These are phyloP conservation scores for Drosophila persimilis DNA, from an alignment of 1,140 invertebrate genomes.

Conservation along the genomic window DNA sequence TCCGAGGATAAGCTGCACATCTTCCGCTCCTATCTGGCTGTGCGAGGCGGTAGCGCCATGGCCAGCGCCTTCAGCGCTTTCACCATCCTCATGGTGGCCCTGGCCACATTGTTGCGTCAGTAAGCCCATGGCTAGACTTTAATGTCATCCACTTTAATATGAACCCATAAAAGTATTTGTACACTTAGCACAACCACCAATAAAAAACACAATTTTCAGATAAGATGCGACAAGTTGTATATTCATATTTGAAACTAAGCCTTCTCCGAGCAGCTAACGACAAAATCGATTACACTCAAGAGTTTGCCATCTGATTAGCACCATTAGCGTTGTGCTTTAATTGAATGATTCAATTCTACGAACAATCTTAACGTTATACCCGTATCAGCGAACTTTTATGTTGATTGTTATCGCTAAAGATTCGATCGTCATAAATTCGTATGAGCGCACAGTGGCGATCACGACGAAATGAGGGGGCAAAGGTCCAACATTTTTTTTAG, in stretches of 20 bases:
- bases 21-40: slow-evolving; percentile 57
- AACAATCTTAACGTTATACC: not conserved
- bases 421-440: too few species aligned
- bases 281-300: not conserved
- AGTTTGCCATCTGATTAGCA: slow-evolving; percentile 37
- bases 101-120: slow-evolving; percentile 54
- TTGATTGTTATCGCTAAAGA: too few species aligned
- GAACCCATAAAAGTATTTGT: slow-evolving; percentile 50
- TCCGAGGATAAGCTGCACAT: slow-evolving; percentile 36
- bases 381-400: too few species aligned
- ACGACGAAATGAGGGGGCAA: too few species aligned
- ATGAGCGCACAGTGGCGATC: too few species aligned
- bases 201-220: slow-evolving; percentile 30
- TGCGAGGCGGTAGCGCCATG: slow-evolving; percentile 53
- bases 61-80: slow-evolving; percentile 56
- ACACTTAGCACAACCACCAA: slow-evolving; percentile 28
- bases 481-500: too few species aligned
- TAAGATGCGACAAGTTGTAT: slow-evolving; percentile 29
- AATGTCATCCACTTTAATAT: too few species aligned
- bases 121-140: slow-evolving; percentile 21
- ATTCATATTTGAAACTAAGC: slow-evolving; percentile 5
- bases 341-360: slow-evolving; percentile 17
- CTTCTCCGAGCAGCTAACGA: not conserved
- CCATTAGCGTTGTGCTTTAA: not conserved
- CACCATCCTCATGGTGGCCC: slow-evolving; percentile 60